A percentile compares a stretch with the other conserved stretches of the same genome.
phyloP scores from a whole-genome alignment of 37 sponge, comb jelly and placozoan genomes.

The Dysidea cf. avara region DNA sequence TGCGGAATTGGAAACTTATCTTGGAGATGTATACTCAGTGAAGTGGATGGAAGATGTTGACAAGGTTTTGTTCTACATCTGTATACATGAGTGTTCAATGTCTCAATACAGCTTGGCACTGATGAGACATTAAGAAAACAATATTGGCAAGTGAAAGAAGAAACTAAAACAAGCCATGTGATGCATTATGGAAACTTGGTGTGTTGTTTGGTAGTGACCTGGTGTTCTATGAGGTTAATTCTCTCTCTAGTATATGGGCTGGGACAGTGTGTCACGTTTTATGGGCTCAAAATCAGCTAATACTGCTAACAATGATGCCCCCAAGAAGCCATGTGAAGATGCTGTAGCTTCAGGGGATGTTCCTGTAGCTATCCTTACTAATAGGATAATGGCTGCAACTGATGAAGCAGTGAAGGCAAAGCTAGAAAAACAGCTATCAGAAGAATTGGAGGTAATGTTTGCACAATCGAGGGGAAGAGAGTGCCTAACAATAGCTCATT shows the following conservation, averaged over 20 bases:
- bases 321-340: slow-evolving; percentile 1
- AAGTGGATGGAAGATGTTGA: slow-evolving; percentile 89
- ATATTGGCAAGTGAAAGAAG: slow-evolving; percentile 59
- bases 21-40: slow-evolving; percentile 78
- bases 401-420: slow-evolving; percentile 27
- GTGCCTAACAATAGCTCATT: not conserved
- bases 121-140: slow-evolving; percentile 59
- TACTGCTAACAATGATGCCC: not conserved
- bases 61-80: not conserved
- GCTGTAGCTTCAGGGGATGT: slow-evolving; percentile 55
- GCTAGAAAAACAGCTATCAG: slow-evolving; percentile 24
- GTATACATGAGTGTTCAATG: slow-evolving; percentile 3
- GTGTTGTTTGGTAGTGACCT: not conserved
- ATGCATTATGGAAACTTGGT: slow-evolving; percentile 67
- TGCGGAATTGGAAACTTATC: slow-evolving; percentile 49
- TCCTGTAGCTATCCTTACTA: slow-evolving; percentile 46
- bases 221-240: too few species aligned
- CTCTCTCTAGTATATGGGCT: too few species aligned
- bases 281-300: not conserved
- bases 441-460: slow-evolving; percentile 47
- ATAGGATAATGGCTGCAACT: slow-evolving; percentile 22
- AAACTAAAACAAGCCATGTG: slow-evolving; percentile 71
- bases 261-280: too few species aligned
- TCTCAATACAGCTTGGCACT: slow-evolving; percentile 50
- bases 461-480: not conserved